Evolutionary conservation across 2,888 invertebrate species (phyloP).

Genomic region (Apamea crenata): DNA sequence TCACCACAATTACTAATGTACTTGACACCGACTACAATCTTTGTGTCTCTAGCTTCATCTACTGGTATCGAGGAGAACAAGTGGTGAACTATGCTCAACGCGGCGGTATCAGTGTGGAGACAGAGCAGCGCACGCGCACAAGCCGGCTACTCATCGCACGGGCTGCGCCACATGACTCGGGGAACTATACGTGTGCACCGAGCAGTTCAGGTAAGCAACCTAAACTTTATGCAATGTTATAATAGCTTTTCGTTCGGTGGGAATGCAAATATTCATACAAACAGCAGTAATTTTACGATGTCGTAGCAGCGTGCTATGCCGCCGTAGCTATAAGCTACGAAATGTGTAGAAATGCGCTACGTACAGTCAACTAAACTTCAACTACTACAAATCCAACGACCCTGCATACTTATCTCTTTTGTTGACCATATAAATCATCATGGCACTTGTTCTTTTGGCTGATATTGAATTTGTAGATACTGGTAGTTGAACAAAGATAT

Average conservation of each 20-base stretch:
- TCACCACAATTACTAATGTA: neutral
- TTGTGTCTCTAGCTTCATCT: slow-evolving; percentile 91
- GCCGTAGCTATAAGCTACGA: slow-evolving; percentile 47
- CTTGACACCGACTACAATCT: neutral
- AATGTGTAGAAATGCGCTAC: slow-evolving; percentile 17
- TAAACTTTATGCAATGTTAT: neutral
- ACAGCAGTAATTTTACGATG: neutral
- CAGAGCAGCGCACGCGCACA: slow-evolving; percentile 95
- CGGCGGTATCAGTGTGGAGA: slow-evolving; percentile 96
- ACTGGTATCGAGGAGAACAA: slow-evolving; percentile 96
- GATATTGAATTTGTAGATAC: neutral
- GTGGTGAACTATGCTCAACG: slow-evolving; percentile 96
- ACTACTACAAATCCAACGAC: too few species aligned
- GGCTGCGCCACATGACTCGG: slow-evolving; percentile 95
- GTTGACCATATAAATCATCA: neutral
- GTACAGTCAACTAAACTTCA: too few species aligned
- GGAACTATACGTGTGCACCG: slow-evolving; percentile 97
- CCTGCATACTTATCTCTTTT: too few species aligned
- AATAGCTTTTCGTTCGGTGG: neutral
- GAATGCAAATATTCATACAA: neutral
- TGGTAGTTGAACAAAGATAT: too few species aligned
- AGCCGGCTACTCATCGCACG: slow-evolving; percentile 96
- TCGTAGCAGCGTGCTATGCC: slow-evolving; percentile 38
- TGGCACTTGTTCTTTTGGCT: neutral
- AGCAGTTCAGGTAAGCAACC: slow-evolving; percentile 92